Percentiles rank a stretch among this genome's conserved stretches.
Evolutionary conservation across 2,888 invertebrate species (phyloP).

Genomic region (Drosophila dives): DNA sequence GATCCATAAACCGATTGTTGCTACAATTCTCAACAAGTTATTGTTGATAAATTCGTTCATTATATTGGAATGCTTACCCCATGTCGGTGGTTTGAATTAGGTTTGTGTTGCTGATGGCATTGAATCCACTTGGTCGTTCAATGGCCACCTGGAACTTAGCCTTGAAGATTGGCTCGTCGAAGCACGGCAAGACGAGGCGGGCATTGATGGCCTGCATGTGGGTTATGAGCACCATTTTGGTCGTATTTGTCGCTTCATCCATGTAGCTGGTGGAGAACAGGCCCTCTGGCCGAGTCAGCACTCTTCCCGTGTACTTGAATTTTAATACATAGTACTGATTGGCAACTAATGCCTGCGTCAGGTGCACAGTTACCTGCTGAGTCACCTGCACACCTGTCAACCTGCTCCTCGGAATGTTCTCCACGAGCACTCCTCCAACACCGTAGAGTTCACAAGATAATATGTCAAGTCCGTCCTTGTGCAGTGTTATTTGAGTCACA

Average conservation of each 20-base stretch:
- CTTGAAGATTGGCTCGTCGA: constrained; percentile 90
- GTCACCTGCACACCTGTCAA: constrained; percentile 74
- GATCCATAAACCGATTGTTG: constrained; percentile 64
- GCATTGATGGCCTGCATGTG: constrained; percentile 89
- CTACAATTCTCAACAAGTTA: constrained; percentile 34
- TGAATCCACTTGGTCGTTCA: constrained; percentile 85
- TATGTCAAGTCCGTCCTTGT: constrained; percentile 80
- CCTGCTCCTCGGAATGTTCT: constrained; percentile 18
- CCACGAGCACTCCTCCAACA: constrained; percentile 25
- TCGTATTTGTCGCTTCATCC: constrained; percentile 46
- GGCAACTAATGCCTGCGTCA: constrained; percentile 78
- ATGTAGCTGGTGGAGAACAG: constrained; percentile 73
- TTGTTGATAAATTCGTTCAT: not conserved
- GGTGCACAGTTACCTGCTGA: constrained; percentile 85
- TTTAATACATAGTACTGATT: constrained; percentile 84
- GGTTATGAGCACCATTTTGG: constrained; percentile 86
- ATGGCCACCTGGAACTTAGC: constrained; percentile 89
- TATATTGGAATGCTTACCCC: constrained; percentile 49
- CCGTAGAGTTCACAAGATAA: constrained; percentile 47
- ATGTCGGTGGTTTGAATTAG: constrained; percentile 40
- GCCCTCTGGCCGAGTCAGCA: constrained; percentile 83
- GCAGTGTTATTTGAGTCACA: constrained; percentile 85
- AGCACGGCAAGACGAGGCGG: constrained; percentile 90
- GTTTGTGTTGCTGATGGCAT: constrained; percentile 80
- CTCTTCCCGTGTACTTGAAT: constrained; percentile 85